These are phyloP conservation scores for Amphipoea oculea DNA, from an alignment of 2,888 invertebrate genomes.

Conservation along the genomic window DNA sequence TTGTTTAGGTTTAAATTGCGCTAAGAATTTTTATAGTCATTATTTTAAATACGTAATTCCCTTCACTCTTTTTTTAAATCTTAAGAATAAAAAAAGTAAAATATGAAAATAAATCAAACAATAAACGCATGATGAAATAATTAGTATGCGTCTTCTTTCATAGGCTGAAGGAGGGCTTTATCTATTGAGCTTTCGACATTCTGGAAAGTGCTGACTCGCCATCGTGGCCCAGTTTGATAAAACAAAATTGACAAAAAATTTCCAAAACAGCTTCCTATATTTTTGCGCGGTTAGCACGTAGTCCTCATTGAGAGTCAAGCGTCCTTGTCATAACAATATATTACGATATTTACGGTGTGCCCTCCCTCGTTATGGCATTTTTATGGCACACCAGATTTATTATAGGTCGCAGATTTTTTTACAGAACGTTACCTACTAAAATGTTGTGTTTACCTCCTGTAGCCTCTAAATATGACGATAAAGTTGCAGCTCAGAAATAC, in stretches of 20 bases:
- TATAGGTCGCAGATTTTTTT: constrained; percentile 10
- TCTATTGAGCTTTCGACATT: neutral
- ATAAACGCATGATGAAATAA: neutral
- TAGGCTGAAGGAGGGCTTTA: neutral
- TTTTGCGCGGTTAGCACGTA: constrained; percentile 15
- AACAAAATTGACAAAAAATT: neutral
- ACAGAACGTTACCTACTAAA: neutral
- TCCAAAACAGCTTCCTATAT: too few species aligned
- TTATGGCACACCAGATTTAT: constrained; percentile 54
- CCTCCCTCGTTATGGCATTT: constrained; percentile 38
- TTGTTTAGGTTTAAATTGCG: neutral
- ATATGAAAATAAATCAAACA: neutral
- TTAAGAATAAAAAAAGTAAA: too few species aligned
- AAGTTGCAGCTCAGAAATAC: neutral
- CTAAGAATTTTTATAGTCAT: neutral
- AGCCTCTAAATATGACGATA: neutral
- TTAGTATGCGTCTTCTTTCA: neutral
- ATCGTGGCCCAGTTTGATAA: neutral
- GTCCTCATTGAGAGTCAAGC: constrained; percentile 42
- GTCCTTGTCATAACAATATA: constrained; percentile 48
- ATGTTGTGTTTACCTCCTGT: constrained; percentile 13
- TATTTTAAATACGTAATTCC: neutral
- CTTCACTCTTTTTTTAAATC: too few species aligned
- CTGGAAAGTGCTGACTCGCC: constrained; percentile 12
- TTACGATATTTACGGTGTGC: constrained; percentile 31